phyloP scores from a whole-genome alignment of 2,888 invertebrate species.

The Scrobipalpa atriplicella region DNA sequence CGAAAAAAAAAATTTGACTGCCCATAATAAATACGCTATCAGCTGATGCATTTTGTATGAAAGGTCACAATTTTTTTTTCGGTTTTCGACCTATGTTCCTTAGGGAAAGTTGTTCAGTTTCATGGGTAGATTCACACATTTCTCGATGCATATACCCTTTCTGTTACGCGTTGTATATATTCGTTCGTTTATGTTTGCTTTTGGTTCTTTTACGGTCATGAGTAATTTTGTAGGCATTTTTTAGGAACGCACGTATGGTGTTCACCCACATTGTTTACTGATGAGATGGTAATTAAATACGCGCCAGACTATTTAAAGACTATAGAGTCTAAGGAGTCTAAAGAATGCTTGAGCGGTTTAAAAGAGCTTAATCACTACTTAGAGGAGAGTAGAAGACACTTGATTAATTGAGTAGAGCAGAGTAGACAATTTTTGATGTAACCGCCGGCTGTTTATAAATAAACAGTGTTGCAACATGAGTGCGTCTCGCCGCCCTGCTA shows the following conservation, averaged over 20 bases:
- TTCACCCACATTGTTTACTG: conserved; percentile 16
- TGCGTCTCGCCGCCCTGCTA: conserved; percentile 36
- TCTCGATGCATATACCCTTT: too few relatives aligned
- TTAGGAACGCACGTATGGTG: conserved; percentile 17
- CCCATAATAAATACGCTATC: too few relatives aligned
- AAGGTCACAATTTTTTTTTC: too few relatives aligned
- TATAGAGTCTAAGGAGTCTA: not conserved
- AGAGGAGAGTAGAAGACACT: conserved; percentile 21
- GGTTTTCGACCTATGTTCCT: too few relatives aligned
- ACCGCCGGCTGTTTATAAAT: conserved; percentile 36
- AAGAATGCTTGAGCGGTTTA: conserved; percentile 15
- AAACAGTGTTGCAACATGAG: conserved; percentile 36
- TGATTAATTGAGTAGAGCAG: conserved; percentile 24
- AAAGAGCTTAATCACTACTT: conserved; percentile 21
- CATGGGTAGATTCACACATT: too few relatives aligned
- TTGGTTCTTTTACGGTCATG: conserved; percentile 14
- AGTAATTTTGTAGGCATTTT: conserved; percentile 17
- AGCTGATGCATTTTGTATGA: too few relatives aligned
- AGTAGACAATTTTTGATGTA: conserved; percentile 24
- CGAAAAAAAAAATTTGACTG: too few relatives aligned
- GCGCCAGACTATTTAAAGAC: conserved; percentile 7
- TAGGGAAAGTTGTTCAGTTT: too few relatives aligned
- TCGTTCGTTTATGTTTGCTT: not conserved
- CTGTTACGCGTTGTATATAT: not conserved
- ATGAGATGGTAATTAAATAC: conserved; percentile 23